Percentiles rank a stretch among this genome's conserved stretches.
Conservation (phyloP, 2,113 vertebrate species). For the Lampris incognitus region DNA sequence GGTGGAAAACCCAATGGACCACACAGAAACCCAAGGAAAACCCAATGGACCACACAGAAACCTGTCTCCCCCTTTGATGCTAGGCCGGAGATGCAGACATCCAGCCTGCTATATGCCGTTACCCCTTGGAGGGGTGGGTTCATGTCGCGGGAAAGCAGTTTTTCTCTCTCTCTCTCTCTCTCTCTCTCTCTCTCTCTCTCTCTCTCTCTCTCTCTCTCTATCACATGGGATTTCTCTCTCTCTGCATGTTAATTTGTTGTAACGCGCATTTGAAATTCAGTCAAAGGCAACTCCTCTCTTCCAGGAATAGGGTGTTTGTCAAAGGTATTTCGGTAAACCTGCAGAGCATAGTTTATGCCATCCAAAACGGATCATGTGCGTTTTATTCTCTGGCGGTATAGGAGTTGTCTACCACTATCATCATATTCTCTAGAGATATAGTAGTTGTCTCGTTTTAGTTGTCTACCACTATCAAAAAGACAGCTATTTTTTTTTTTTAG, state of each 20-base stretch:
- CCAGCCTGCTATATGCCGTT: slow-evolving; percentile 11
- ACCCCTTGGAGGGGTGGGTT: not conserved
- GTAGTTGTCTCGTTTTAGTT: not conserved
- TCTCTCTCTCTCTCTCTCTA: not conserved
- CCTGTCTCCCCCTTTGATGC: slow-evolving; percentile 27
- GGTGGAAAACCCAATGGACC: slow-evolving; percentile 23
- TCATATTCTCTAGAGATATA: no score
- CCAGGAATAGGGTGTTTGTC: not conserved
- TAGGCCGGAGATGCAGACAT: slow-evolving; percentile 10
- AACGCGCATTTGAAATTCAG: not conserved
- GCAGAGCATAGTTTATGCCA: no score
- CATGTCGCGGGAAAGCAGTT: not conserved
- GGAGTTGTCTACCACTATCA: not conserved
- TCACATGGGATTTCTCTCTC: not conserved
- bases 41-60: slow-evolving; percentile 39
- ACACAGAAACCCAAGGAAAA: slow-evolving; percentile 10
- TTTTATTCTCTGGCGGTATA: not conserved
- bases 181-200: not conserved
- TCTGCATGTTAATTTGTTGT: not conserved
- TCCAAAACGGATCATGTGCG: not conserved
- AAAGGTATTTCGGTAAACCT: no score
- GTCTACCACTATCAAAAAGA: slow-evolving; percentile 2
- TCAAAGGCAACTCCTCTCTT: not conserved
- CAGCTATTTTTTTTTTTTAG: slow-evolving; percentile 10
- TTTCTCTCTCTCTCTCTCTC: not conserved